Base-by-base conservation (phyloP, 2,113 vertebrate species). In the Cololabis saira region DNA sequence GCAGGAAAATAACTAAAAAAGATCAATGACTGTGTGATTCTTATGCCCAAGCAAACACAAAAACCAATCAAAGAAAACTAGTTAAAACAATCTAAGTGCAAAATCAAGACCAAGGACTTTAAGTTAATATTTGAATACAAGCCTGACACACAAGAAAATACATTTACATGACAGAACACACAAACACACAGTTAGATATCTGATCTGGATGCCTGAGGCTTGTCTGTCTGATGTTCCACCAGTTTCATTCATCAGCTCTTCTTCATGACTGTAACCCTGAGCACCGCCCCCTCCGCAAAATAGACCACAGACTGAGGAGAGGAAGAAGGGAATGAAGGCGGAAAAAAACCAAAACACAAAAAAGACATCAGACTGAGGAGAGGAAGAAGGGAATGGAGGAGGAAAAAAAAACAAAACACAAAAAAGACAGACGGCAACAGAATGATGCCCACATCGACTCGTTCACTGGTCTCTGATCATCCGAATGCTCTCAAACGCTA, bases 201-300 rank as follows among this genome's bases (percentile, higher is more conserved):
- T 70, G 77, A 78, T 73, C 52, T 51, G 54, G 56, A 67, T 51
- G 74, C 63, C 72, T n/a, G 66, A 41, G 62, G 78, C 47, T 61
- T 17, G 63, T 62, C 47, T 72, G 53, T 45, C 57, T 58, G 81
- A 57, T 56, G 41, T 58, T 79, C 73, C 73, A 49, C 41, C 71
- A 56, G 64, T 73, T 78, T 88, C 73, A 82, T 78, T 82, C 83
- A 82, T 76, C 73, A 70, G 60, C 58, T 76, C 68, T 64, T 45
- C 60, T 3, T 61, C 56, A 66, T 49, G 67, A 78, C 55, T 76
- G 64, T 80, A 75, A 78, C 48, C 27, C 16, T 49, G 30, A 16
- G 47, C 27, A 45, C 45, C 52, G n/a, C 67, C 60, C 64, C 51
- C 77, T 71, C 27, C 22, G 60, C n/a, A 71, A 54, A 55, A 66